phyloP scores from a whole-genome alignment of 2,797 vertebrate species.

The Sandelia bainsii region DNA sequence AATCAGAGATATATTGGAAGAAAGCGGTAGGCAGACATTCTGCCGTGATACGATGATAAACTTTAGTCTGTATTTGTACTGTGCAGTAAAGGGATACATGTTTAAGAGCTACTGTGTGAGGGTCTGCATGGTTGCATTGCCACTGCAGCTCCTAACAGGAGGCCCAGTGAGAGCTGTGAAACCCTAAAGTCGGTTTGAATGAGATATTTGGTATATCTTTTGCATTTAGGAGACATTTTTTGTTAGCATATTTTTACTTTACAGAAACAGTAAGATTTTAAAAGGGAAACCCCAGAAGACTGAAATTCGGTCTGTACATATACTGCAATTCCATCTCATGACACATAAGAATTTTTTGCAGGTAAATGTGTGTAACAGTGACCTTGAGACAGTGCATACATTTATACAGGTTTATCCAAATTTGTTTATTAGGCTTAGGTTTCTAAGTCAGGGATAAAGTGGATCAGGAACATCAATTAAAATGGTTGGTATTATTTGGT shows the following conservation, averaged over 20 bases:
- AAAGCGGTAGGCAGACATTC: background rate
- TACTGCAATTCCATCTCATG: background rate
- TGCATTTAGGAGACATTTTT: no score
- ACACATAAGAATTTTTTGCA: background rate
- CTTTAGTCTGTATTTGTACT: background rate
- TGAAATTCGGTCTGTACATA: background rate
- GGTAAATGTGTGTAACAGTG: no score
- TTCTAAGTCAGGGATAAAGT: no score
- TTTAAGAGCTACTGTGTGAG: background rate
- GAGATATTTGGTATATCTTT: no score
- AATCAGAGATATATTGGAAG: background rate
- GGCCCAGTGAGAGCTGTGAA: no score
- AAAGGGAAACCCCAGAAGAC: background rate
- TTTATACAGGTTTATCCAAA: no score
- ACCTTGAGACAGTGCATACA: no score
- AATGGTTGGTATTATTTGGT: background rate
- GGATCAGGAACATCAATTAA: no score
- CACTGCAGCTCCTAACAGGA: no score
- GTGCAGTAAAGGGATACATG: background rate
- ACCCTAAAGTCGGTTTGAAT: no score
- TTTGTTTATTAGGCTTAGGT: no score
- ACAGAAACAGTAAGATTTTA: background rate
- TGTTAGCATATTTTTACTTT: no score
- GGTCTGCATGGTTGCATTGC: background rate
- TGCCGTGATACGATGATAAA: background rate